A percentile compares a stretch with the other conserved stretches of the same genome.
These are phyloP conservation scores for Lagodon rhomboides DNA, from an alignment of 2,797 vertebrate species.

Conservation along the genomic window DNA sequence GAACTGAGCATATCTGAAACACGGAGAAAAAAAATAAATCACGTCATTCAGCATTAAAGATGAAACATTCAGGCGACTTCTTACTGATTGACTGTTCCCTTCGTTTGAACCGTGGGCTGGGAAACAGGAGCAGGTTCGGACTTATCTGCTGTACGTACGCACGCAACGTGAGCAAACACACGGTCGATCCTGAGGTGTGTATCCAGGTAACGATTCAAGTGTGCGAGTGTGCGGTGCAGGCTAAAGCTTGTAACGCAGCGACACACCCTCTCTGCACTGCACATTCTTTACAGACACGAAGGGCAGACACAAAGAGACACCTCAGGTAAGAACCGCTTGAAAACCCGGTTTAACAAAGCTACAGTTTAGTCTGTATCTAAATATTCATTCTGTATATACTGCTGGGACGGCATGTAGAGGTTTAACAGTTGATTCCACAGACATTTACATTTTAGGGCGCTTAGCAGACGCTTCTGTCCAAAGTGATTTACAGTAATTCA, in stretches of 20 bases:
- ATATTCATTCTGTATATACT: no score
- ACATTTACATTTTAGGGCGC: no score
- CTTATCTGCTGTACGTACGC: not conserved
- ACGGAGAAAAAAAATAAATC: not conserved
- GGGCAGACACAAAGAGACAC: not conserved
- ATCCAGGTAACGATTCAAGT: constrained; percentile 17
- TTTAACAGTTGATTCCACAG: not conserved
- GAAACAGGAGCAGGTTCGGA: constrained; percentile 18
- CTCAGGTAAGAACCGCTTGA: constrained; percentile 44
- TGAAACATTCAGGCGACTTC: not conserved
- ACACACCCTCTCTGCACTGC: constrained; percentile 39
- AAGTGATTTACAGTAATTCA: no score
- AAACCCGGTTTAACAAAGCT: not conserved
- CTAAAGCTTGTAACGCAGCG: constrained; percentile 47
- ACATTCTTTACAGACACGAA: constrained; percentile 39
- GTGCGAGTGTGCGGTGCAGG: constrained; percentile 34
- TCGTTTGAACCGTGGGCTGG: not conserved
- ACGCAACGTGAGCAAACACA: not conserved
- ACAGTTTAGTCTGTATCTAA: not conserved
- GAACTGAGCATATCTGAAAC: constrained; percentile 93
- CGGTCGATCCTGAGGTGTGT: constrained; percentile 4
- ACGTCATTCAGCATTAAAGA: not conserved
- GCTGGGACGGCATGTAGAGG: not conserved
- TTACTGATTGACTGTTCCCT: no score
- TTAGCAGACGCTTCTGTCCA: no score